Percentiles rank a stretch among this genome's conserved stretches.
These are phyloP conservation scores for Condylura cristata DNA, from an alignment of 2,113 vertebrate genomes.

Conservation along the genomic window DNA sequence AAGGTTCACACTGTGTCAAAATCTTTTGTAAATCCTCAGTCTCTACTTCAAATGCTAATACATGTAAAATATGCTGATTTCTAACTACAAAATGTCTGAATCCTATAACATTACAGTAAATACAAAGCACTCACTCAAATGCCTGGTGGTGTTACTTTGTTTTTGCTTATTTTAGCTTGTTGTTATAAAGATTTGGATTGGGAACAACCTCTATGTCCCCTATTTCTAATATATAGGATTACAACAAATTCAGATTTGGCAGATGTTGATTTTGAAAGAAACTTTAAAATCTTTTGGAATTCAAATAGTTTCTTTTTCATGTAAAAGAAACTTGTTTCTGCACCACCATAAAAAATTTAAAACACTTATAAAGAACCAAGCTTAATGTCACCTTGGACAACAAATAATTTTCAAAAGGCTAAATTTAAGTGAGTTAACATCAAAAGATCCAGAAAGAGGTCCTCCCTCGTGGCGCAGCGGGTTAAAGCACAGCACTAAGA, in stretches of 20 bases:
- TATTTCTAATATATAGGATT: background rate
- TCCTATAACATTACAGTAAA: background rate
- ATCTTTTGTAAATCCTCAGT: background rate
- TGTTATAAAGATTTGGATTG: background rate
- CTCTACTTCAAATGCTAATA: background rate
- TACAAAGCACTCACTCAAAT: background rate
- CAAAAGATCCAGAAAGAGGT: constrained; percentile 44
- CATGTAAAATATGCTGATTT: background rate
- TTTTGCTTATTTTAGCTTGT: background rate
- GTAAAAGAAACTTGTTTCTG: constrained; percentile 16
- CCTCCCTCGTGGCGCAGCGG: no score
- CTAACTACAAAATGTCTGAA: constrained; percentile 4
- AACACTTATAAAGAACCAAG: constrained; percentile 18
- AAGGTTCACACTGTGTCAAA: background rate
- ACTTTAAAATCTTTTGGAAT: constrained; percentile 11
- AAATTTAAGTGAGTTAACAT: background rate
- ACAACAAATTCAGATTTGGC: background rate
- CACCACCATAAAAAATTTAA: background rate
- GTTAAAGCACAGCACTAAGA: no score
- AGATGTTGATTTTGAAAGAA: background rate
- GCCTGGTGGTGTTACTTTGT: background rate
- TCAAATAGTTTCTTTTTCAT: constrained; percentile 37
- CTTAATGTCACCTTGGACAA: background rate
- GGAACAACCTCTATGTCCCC: background rate
- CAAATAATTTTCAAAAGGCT: constrained; percentile 14